A percentile compares a stretch with the other conserved stretches of the same genome.
Conservation (phyloP, 2,113 vertebrate genomes). For the Oreocharis arfaki region DNA sequence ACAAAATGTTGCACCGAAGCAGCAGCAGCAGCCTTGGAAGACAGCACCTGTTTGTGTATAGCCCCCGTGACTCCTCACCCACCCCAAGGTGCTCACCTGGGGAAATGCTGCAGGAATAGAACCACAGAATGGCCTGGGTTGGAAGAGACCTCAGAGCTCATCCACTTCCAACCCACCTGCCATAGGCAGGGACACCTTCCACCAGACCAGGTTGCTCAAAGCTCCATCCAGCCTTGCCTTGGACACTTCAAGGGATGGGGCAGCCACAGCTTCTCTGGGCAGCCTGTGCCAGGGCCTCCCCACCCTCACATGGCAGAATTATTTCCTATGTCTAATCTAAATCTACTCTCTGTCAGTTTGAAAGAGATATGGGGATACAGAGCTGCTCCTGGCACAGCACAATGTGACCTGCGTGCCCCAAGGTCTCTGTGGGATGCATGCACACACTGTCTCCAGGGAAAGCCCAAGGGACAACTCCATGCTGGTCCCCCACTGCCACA, state of each 20-base stretch:
- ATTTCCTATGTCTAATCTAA: background rate
- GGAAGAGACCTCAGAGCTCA: background rate
- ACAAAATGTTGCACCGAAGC: background rate
- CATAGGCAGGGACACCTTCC: background rate
- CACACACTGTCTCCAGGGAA: background rate
- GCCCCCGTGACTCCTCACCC: background rate
- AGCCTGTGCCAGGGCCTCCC: accelerated
- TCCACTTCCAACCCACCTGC: background rate
- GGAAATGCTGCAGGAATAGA: accelerated
- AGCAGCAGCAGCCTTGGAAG: background rate
- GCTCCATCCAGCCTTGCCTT: accelerated
- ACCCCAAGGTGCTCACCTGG: background rate
- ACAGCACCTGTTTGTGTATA: background rate
- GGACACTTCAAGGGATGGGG: background rate
- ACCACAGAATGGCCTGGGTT: background rate
- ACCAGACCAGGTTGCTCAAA: background rate
- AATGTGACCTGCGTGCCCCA: accelerated
- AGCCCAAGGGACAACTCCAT: background rate
- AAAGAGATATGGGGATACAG: accelerated
- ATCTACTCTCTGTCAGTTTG: background rate
- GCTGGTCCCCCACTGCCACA: background rate
- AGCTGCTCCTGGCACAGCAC: background rate
- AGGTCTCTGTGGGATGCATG: background rate
- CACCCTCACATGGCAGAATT: background rate
- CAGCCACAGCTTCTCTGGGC: background rate